Base-by-base conservation (phyloP, 2,113 vertebrate genomes). In the Cacatua alba region DNA sequence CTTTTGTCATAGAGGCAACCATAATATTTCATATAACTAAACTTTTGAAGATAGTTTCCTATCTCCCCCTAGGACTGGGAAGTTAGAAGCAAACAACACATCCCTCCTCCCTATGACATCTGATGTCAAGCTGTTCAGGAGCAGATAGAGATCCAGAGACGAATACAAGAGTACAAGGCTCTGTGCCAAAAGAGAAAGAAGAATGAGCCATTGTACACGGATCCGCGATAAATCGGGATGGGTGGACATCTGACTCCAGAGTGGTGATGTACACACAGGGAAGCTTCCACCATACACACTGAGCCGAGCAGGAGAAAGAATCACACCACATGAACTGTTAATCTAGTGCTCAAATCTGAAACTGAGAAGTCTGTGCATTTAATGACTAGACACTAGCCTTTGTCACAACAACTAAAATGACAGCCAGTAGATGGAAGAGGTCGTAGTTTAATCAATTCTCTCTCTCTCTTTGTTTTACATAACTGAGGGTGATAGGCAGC, bases 401-500 rank as follows among this genome's bases (percentile, higher is more conserved):
- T 94, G 68, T 89, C 91, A 92, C 83, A 88, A 90, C 63, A 92
- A 92, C 86, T 79, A 82, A 95, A 96, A 92, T 95, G 96, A 97
- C 95, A 96, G 84, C 75, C 18, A 39, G 88, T 88, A 96, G 91
- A 96, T 92, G 80, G 63, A 96, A 90, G 88, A 92, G 92, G 94
- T 95, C 96, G 84, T 69, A 92, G 94, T 96, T 96, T 95, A 96
- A 96, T 96, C 94, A 94, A 90, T 96, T 96, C 70, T 87, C 81
- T 80, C 60, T 80, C 60, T 92, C 70, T 88, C 93, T 95, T 92
- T 93, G 88, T 94, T 96, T 95, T 96, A 96, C 95, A 96, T 97
- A 96, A 96, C 92, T 84, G 90, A 88, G 88, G 86, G 83, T 95
- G 96, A 97, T 96, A 94, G 91, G 94, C 94, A 91, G 88, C 88